Evolutionary conservation across 2,888 invertebrate genomes (phyloP), one percentile per base, ranked within the genome.

Genomic region (Drosophila infuscata): DNA sequence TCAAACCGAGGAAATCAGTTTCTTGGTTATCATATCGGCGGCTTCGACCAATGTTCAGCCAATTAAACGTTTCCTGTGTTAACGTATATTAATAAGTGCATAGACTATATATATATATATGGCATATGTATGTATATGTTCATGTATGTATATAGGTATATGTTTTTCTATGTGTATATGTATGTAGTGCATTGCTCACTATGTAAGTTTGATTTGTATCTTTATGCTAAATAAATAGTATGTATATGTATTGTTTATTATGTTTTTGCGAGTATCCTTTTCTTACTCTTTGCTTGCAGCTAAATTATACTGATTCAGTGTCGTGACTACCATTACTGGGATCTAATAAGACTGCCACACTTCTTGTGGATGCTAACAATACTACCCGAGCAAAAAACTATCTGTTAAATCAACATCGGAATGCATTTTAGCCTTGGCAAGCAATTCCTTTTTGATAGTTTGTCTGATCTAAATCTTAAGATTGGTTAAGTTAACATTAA

Each of bases 261-360:
- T 68, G 41, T 70, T 36, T 68, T 54, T 54, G 43, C 58, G 61
- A 48, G 66, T 84, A 68, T 70, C 56, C 59, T 56, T 75, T 79
- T 70, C 71, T 67, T 69, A 75, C 67, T 71, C 59, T 43, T 81
- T 87, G 90, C 87, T 90, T 86, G 89, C 83, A 90, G 84, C 84
- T 90, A 90, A 83, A 74, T 80, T 86, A 70, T 86, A 90, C 86
- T 83, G 89, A 72, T 90, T 86, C 70, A 72, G 76, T 71, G 74
- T 73, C 36, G 32, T 73, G 49, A 62, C 76, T 67, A 78, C 58
- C 48, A 61, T 51, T 51, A 43, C 20, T 32, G 58, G 65, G 62
- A n/a, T 62, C 35, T 68, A 62, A 67, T 65, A 74, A 61, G 61
- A 74, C 58, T 74, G 43, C 43, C 51, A 59, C 51, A 56, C 32